Conservation (phyloP, 2,797 vertebrate genomes). For the Eurystomus glaucurus region DNA sequence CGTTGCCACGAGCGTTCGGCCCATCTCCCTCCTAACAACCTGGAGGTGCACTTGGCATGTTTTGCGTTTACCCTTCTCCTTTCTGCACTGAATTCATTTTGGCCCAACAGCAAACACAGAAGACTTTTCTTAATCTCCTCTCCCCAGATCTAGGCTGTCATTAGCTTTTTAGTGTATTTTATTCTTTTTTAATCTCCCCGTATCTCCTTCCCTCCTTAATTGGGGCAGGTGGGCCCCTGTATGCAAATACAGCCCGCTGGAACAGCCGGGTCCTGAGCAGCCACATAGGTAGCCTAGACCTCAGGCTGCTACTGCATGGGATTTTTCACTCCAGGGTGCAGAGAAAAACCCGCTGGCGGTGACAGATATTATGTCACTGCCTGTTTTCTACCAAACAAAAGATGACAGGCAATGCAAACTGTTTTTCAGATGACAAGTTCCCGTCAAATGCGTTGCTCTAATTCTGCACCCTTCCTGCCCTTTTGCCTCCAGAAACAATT, state of each 20-base stretch:
- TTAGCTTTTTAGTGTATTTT: background rate
- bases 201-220: background rate
- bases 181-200: background rate
- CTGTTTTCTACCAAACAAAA: slow-evolving; percentile 82
- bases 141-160: background rate
- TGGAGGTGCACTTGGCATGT: background rate
- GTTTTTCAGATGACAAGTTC: slow-evolving; percentile 79
- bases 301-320: slow-evolving; percentile 65
- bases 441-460: slow-evolving; percentile 71
- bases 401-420: slow-evolving; percentile 82
- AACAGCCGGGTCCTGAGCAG: background rate
- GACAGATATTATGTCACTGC: slow-evolving; percentile 82
- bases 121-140: background rate
- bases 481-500: slow-evolving; percentile 79
- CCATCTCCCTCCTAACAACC: background rate
- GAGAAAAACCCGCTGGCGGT: slow-evolving; percentile 81
- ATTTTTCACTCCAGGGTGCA: slow-evolving; percentile 80
- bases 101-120: background rate
- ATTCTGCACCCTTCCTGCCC: slow-evolving; percentile 73
- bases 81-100: background rate
- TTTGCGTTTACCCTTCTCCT: background rate
- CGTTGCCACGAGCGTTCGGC: background rate
- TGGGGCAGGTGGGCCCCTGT: background rate
- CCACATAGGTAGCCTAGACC: slow-evolving; percentile 55
- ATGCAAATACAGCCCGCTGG: background rate